Percentiles rank a stretch among this genome's conserved stretches.
Conservation (phyloP, 2,888 invertebrate genomes). For the Catocala nupta region DNA sequence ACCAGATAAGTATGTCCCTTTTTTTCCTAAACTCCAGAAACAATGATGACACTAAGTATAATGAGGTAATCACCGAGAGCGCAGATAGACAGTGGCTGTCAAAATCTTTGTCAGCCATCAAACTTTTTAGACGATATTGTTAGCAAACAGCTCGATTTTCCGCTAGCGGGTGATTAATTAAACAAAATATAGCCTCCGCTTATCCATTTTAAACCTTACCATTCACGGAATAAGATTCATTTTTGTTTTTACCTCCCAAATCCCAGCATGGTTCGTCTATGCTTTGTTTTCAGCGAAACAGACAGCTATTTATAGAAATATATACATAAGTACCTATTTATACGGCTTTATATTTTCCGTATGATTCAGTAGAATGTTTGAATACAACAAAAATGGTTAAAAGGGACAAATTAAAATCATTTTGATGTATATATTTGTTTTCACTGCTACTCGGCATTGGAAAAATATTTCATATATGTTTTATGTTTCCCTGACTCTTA, state of each 20-base stretch:
- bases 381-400: too few species aligned
- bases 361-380: not conserved
- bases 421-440: too few species aligned
- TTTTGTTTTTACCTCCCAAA: conserved; percentile 10
- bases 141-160: conserved; percentile 79
- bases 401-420: too few species aligned
- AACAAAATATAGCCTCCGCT: conserved; percentile 56
- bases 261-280: not conserved
- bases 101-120: conserved; percentile 62
- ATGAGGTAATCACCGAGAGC: conserved; percentile 41
- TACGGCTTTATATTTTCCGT: not conserved
- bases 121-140: conserved; percentile 75
- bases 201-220: conserved; percentile 31
- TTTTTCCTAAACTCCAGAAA: conserved; percentile 16
- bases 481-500: too few species aligned
- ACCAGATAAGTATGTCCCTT: not conserved
- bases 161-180: conserved; percentile 80
- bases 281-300: conserved; percentile 5
- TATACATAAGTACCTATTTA: not conserved
- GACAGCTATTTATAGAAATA: conserved; percentile 6
- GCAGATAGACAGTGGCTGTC: conserved; percentile 52
- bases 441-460: too few species aligned
- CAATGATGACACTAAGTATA: conserved; percentile 41
- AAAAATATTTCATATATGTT: too few species aligned
- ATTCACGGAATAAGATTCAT: conserved; percentile 6